Evolutionary conservation across 2,113 vertebrate genomes (phyloP).

Genomic region (Pardalotus punctatus): DNA sequence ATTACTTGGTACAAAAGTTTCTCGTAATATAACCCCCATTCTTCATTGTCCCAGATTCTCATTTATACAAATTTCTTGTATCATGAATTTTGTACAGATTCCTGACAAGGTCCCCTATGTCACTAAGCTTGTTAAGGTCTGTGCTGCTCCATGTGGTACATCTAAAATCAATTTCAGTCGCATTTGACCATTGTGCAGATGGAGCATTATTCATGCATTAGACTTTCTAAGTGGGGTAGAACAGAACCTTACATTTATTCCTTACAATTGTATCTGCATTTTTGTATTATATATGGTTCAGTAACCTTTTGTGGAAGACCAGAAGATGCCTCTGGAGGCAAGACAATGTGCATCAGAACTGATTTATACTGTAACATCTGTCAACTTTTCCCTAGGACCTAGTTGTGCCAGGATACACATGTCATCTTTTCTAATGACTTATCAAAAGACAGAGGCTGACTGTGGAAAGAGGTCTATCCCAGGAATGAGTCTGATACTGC

Average conservation of each 20-base stretch:
- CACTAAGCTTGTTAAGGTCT: constrained; percentile 51
- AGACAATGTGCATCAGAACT: constrained; percentile 42
- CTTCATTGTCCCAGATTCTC: constrained; percentile 39
- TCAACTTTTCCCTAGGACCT: constrained; percentile 56
- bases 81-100: constrained; percentile 68
- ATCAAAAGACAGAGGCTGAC: constrained; percentile 22
- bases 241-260: constrained; percentile 52
- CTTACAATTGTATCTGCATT: constrained; percentile 61
- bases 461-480: background rate
- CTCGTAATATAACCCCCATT: background rate
- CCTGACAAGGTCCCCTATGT: constrained; percentile 62
- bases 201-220: constrained; percentile 69
- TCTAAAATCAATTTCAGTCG: constrained; percentile 68
- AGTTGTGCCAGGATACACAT: constrained; percentile 59
- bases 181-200: constrained; percentile 59
- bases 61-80: constrained; percentile 64
- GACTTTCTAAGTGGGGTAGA: constrained; percentile 50
- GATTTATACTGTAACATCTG: constrained; percentile 70
- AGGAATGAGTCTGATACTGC: background rate
- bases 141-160: constrained; percentile 39
- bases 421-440: constrained; percentile 58
- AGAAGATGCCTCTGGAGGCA: constrained; percentile 54
- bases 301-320: constrained; percentile 56
- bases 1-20: constrained; percentile 42
- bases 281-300: constrained; percentile 60